phyloP scores from a whole-genome alignment of 2,888 invertebrate species.

The Heliconius cydno region DNA sequence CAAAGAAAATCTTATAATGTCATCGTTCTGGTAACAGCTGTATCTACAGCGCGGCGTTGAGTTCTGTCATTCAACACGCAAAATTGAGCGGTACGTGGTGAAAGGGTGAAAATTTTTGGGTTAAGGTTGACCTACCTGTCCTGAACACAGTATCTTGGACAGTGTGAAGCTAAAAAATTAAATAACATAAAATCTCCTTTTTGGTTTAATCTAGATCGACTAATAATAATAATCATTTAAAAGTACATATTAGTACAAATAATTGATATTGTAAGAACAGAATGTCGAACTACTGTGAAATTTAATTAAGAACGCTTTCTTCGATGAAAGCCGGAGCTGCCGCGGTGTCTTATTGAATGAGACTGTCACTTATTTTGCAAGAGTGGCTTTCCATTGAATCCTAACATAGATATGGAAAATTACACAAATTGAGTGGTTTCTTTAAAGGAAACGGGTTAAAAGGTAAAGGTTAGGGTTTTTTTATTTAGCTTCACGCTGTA shows the following conservation, averaged over 20 bases:
- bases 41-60: not conserved
- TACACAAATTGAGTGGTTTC: not conserved
- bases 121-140: too few species aligned
- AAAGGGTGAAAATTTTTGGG: not conserved
- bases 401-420: constrained; percentile 6
- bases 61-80: not conserved
- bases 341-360: constrained; percentile 7
- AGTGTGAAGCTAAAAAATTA: not conserved
- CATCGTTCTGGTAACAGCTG: not conserved
- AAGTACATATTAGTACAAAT: not conserved
- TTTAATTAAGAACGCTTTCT: constrained; percentile 20
- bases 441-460: not conserved
- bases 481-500: not conserved
- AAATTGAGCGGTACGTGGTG: not conserved
- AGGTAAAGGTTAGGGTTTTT: not conserved
- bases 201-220: not conserved
- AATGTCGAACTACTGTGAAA: not conserved
- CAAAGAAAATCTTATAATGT: not conserved
- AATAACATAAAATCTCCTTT: too few species aligned
- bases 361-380: constrained; percentile 1
- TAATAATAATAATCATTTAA: not conserved
- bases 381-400: not conserved
- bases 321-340: constrained; percentile 1
- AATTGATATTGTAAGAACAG: not conserved
- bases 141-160: too few species aligned